Percentiles rank a stretch among this genome's conserved stretches.
phyloP scores from a whole-genome alignment of 2,113 vertebrate genomes.

The Helogale parvula region DNA sequence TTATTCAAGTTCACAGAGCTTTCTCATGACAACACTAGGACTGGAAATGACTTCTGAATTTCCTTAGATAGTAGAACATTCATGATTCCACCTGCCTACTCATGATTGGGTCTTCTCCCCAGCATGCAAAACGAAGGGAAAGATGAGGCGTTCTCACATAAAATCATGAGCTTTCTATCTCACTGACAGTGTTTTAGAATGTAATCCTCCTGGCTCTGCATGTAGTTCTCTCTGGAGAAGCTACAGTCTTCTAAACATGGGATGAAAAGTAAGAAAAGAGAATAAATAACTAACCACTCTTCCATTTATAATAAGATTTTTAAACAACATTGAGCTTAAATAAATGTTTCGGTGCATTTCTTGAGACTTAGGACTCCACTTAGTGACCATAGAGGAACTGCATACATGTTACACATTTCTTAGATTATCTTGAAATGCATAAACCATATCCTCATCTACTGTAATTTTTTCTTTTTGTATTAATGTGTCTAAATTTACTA shows the following conservation, averaged over 20 bases:
- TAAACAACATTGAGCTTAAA: not conserved
- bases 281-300: slow-evolving; percentile 30
- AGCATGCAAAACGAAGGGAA: not conserved
- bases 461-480: not conserved
- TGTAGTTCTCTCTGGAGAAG: not conserved
- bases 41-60: not conserved
- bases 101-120: not conserved
- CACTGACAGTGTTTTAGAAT: not conserved
- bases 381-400: not conserved
- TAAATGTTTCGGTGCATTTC: slow-evolving; percentile 6
- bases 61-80: not conserved
- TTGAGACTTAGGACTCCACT: not conserved
- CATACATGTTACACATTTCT: not conserved
- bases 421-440: not conserved
- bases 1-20: not conserved
- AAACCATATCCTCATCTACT: not conserved
- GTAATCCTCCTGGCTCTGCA: not conserved
- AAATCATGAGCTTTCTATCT: not conserved
- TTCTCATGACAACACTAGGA: not conserved
- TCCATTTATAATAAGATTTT: not conserved
- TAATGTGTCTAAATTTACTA: not conserved
- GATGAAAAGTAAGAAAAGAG: not conserved
- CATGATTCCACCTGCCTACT: not conserved
- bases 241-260: not conserved
- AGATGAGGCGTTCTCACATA: not conserved